Percentiles rank a stretch among this genome's conserved stretches.
phyloP scores from a whole-genome alignment of 2,113 vertebrate genomes.

The Mirounga angustirostris region DNA sequence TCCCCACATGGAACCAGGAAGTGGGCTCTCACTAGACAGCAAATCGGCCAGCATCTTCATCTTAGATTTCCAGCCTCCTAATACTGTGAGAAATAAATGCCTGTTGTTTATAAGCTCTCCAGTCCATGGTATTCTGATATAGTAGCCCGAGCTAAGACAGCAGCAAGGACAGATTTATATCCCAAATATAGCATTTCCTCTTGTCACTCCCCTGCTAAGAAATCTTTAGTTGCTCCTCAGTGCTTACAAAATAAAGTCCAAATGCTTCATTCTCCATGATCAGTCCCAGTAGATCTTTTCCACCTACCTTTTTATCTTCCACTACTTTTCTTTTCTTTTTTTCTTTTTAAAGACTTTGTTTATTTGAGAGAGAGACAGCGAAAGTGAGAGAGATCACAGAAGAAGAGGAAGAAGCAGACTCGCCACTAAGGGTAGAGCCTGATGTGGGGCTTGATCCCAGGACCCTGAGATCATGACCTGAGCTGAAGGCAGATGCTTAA shows the following conservation, averaged over 20 bases:
- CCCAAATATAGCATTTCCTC: neutral
- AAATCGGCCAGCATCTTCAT: neutral
- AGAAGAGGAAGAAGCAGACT: too few species aligned
- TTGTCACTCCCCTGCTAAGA: neutral
- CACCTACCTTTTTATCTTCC: neutral
- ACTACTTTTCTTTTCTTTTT: neutral
- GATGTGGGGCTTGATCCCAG: too few species aligned
- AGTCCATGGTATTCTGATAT: neutral
- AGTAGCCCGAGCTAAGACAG: neutral
- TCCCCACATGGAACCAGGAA: neutral
- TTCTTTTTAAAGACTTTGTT: too few species aligned
- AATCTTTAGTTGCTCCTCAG: neutral
- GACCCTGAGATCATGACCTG: too few species aligned
- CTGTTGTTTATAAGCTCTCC: neutral
- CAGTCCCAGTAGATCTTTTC: neutral
- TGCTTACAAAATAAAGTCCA: constrained; percentile 59
- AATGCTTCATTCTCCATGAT: constrained; percentile 11
- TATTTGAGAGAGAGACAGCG: too few species aligned
- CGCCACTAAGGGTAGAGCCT: too few species aligned
- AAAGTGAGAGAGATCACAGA: too few species aligned
- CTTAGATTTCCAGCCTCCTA: neutral
- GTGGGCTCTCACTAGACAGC: neutral
- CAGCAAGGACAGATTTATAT: neutral
- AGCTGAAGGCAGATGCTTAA: neutral
- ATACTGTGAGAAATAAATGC: neutral